Conservation (phyloP, 2,113 vertebrate species). For the Rhynchomys soricoides region DNA sequence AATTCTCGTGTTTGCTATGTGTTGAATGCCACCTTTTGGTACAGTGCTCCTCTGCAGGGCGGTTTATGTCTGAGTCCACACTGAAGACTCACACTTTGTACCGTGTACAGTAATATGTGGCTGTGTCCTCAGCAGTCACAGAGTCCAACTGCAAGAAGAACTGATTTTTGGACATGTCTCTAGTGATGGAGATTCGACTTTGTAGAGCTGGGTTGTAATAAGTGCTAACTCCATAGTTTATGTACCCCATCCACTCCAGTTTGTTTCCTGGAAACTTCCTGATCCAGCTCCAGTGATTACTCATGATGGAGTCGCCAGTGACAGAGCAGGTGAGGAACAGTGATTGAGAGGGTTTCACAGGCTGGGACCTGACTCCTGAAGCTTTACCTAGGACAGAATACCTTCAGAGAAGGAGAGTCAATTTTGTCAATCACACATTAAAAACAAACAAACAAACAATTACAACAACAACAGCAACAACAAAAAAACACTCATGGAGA, state of each 20-base stretch:
- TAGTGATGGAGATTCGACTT: background rate
- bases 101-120: background rate
- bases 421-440: background rate
- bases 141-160: background rate
- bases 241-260: background rate
- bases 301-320: too few relatives aligned
- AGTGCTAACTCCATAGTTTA: accelerated
- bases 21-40: too few relatives aligned
- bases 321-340: background rate
- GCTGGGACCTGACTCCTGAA: background rate
- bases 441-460: too few relatives aligned
- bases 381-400: background rate
- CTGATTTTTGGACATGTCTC: background rate
- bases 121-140: background rate
- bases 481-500: background rate
- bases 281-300: accelerated
- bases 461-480: too few relatives aligned
- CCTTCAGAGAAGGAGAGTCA: background rate
- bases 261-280: background rate
- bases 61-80: too few relatives aligned
- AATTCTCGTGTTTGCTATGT: too few relatives aligned
- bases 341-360: background rate
- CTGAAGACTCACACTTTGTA: too few relatives aligned
- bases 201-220: background rate
- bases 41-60: too few relatives aligned